phyloP scores from a whole-genome alignment of 1,140 invertebrate species.

The Lasioglossum baleicum region DNA sequence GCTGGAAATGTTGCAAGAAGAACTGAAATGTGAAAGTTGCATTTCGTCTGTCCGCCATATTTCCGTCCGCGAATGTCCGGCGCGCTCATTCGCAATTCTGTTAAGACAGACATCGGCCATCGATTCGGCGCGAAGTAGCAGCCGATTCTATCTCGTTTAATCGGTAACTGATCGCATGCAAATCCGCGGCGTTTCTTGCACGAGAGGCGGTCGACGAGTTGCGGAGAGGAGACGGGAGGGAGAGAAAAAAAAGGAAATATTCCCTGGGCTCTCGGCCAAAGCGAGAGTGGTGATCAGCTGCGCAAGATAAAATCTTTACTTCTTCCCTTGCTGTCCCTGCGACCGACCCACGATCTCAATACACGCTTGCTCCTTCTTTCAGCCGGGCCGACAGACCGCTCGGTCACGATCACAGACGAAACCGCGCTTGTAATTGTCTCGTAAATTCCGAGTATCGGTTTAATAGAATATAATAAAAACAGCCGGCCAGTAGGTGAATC shows the following conservation, averaged over 20 bases:
- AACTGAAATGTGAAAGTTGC: background rate
- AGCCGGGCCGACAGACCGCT: constrained; percentile 17
- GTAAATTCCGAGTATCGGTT: constrained; percentile 48
- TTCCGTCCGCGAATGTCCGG: background rate
- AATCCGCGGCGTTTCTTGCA: constrained; percentile 50
- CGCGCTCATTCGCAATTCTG: background rate
- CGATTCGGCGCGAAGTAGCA: constrained; percentile 41
- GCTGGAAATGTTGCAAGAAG: too few relatives aligned
- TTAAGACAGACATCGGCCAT: background rate
- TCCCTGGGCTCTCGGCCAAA: constrained; percentile 43
- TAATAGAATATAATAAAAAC: constrained; percentile 47
- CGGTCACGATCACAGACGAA: constrained; percentile 50
- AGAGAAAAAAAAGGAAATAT: constrained; percentile 3
- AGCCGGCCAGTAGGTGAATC: background rate
- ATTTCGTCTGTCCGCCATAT: background rate
- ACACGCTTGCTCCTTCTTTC: constrained; percentile 32
- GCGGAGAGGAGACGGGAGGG: background rate
- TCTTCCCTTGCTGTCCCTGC: constrained; percentile 45
- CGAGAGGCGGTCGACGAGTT: constrained; percentile 28
- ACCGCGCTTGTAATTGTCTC: constrained; percentile 45
- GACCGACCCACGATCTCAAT: constrained; percentile 54
- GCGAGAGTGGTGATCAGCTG: constrained; percentile 49
- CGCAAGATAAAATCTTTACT: constrained; percentile 65
- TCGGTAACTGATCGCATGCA: constrained; percentile 69
- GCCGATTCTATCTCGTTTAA: constrained; percentile 63